Base-by-base conservation (phyloP, 53 echinoderm and acorn worm genomes). In the Pentamera pediparva region DNA sequence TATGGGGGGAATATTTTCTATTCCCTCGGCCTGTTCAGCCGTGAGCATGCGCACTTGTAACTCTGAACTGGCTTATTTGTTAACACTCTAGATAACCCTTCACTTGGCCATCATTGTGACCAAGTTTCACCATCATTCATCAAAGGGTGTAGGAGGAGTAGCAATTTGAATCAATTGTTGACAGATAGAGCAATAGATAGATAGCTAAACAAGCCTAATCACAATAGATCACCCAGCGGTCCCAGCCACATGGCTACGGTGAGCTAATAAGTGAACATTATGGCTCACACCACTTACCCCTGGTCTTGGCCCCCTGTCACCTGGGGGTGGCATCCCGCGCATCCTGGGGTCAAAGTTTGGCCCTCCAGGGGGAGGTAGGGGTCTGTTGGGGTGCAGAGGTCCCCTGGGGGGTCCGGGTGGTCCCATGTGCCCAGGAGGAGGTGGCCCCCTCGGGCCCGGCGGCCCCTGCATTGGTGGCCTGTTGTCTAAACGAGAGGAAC, bases 371-470 rank as follows among this genome's bases (percentile, higher is more conserved):
- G 67, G 67, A 4, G 43, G 67, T 11, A 45, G 67, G 28, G 30
- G 31, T 3, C 73, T 4, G 10, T 51, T 51, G 35, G 30, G 51
- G 30, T 15, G 32, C 6, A 32, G 53, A 29, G 73, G 73, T 32
- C 75, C 78, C 30, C 64, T 56, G 34, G 41, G 67, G 74, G 83
- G 83, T 61, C 81, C 87, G 39, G 89, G 92, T 33, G 85, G 88
- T 5, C 92, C 92, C 49, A 73, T 71, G 43, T 84, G 88, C 62
- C 80, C 78, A 30, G 79, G 86, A 43, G 79, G 86, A 21, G 87
- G 93, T 37, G 83, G 89, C 69, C 52, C 87, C 78, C 70, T 84
- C 74, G 35, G 76, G 57, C 41, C 86, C 61, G 88, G 92, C 2
- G 89, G 89, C 11, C 85, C 85, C 36, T 88, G 81, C 56, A 76